Evolutionary conservation across 2,113 vertebrate genomes (phyloP).

Genomic region (Gopherus flavomarginatus): DNA sequence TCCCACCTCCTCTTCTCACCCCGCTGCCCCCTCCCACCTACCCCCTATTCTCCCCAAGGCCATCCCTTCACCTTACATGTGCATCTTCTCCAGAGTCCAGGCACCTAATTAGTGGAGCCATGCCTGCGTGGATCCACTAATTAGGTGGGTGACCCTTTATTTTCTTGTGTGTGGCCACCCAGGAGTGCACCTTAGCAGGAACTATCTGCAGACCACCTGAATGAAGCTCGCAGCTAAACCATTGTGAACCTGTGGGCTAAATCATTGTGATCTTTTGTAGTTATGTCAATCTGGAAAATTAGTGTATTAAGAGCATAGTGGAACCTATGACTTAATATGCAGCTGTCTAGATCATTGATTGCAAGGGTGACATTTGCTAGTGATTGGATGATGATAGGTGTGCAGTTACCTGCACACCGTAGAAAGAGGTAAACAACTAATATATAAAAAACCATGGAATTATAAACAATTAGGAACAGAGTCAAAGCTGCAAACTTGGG

Average conservation of each 20-base stretch:
- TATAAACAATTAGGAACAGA: not conserved
- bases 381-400: not conserved
- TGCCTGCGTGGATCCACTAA: too few relatives aligned
- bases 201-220: too few relatives aligned
- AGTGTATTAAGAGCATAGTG: not conserved
- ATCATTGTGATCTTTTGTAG: not conserved
- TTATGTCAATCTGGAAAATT: not conserved
- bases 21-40: too few relatives aligned
- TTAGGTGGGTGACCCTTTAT: too few relatives aligned
- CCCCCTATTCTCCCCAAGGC: too few relatives aligned
- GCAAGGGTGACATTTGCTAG: not conserved
- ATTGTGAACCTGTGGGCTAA: not conserved
- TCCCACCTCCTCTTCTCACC: too few relatives aligned
- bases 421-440: not conserved
- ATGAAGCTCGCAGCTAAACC: too few relatives aligned
- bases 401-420: not conserved
- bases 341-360: not conserved
- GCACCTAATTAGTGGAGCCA: too few relatives aligned
- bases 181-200: too few relatives aligned
- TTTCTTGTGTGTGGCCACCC: too few relatives aligned
- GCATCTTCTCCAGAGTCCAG: too few relatives aligned
- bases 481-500: not conserved
- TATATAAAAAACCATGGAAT: not conserved
- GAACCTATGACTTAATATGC: not conserved
- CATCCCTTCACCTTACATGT: too few relatives aligned